Conservation (phyloP, 2,888 invertebrate species). For the Zhuqinia jingwanae region DNA sequence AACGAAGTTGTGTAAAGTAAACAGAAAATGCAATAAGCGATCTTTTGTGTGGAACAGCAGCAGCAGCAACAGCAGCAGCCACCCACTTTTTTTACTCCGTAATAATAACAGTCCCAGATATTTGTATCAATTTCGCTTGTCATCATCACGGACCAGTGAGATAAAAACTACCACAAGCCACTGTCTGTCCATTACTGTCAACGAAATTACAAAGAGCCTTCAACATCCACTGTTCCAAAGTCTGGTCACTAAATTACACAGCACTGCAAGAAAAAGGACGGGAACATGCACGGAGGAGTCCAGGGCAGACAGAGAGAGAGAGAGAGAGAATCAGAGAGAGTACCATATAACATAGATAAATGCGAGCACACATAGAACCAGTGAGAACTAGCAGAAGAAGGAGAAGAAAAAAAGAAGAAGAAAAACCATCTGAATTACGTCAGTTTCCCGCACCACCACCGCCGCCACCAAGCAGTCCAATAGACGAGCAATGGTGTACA, state of each 20-base stretch:
- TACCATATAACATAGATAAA: no score
- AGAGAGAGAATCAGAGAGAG: no score
- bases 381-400: no score
- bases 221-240: conserved; percentile 64
- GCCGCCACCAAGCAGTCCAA: neutral
- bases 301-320: neutral
- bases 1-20: conserved; percentile 31
- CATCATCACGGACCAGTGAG: conserved; percentile 76
- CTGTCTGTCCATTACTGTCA: conserved; percentile 79
- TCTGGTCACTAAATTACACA: conserved; percentile 45
- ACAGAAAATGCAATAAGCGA: conserved; percentile 32
- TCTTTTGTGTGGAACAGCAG: no score
- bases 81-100: neutral
- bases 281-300: conserved; percentile 14
- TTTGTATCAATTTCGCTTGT: conserved; percentile 79
- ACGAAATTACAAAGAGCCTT: conserved; percentile 79
- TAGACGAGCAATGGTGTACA: neutral
- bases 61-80: no score
- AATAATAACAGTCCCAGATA: conserved; percentile 75
- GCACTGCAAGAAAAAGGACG: no score
- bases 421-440: conserved; percentile 47
- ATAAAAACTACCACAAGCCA: conserved; percentile 78
- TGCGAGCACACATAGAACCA: no score
- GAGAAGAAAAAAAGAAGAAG: no score
- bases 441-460: conserved; percentile 29